Evolutionary conservation across 2,113 vertebrate species (phyloP), one percentile per base, ranked within the genome.

Genomic region (Zosterops hypoxanthus): DNA sequence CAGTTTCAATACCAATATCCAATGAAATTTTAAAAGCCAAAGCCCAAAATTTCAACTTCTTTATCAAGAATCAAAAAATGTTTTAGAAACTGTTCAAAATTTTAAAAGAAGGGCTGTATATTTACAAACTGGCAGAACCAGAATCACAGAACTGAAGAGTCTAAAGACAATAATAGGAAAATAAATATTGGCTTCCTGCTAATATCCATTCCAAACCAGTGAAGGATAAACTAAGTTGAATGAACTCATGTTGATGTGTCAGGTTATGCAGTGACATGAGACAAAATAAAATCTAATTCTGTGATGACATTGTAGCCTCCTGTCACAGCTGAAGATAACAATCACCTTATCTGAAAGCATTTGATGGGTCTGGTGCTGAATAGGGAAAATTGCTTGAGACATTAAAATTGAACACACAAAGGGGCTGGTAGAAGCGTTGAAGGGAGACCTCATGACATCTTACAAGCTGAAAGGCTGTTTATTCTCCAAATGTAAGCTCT

Each of bases 241-340:
- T 24, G 28, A 86, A 83, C 14, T 93, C 56, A 42, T 24, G 55
- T 60, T 92, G 76, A 92, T 29, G 5, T 78, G 56, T 88, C 69
- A 82, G 57, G n/a, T 88, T 90, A 68, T 49, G 41, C 0, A 16
- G 66, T 28, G 88, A 73, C 22, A 42, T 1, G 4, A 88, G 29
- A 44, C 29, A 83, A 83, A 90, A 83, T 88, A 77, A 92, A 94
- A 94, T 94, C 55, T 93, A 92, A 84, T 94, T 90, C 63, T 77
- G 29, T 56, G 68, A 55, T 88, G 70, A 47, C n/a, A 9, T 71
- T 92, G 52, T 86, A 81, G 52, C 44, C 64, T 81, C 52, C 68
- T 92, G 79, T 90, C 72, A 90, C 36, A 86, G 72, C 31, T 86
- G 61, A 90, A 86, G 56, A 23, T 65, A 95, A 78, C 2, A 41